Evolutionary conservation across 2,797 vertebrate species (phyloP), one percentile per base, ranked within the genome.

Genomic region (Clamator glandarius): DNA sequence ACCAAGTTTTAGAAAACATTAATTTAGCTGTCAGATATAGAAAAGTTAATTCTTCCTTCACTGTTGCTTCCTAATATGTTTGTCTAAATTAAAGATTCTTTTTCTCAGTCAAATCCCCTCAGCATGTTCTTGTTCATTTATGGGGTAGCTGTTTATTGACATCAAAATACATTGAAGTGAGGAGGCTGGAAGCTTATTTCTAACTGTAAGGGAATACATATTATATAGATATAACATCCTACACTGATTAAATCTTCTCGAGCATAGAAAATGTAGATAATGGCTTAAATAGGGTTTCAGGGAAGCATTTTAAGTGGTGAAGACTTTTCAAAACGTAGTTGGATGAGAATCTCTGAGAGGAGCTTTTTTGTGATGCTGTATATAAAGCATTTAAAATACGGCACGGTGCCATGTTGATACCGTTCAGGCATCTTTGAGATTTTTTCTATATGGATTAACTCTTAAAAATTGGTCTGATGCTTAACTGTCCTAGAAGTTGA

Each of bases 1-100:
- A 64, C 17, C 14, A 36, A 70, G 74, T 88, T 95, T 92, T 68
- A 73, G 54, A 91, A 96, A 91, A 84, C 66, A 80, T 70, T 92
- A 1, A 75, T 92, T 89, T 88, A 90, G 39, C 66, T 94, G 87
- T 85, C 87, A 87, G 42, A 16, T 55, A 66, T 6, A 63, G 63
- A 84, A 64, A 59, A 62, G 35, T 55, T 62, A 84, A 35, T 93
- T 95, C n/a, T 89, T 79, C 9, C 36, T 81, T 92, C 36, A 19
- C 62, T 87, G 63, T 82, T 90, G 42, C 42, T 80, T 66, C 62
- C n/a, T 72, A 66, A 75, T 83, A 23, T 66, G 31, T 78, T 94
- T 89, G 35, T 83, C 64, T 95, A 87, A 87, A 88, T 72, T 62
- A 80, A 93, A 85, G 36, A 63, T 78, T 54, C 25, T 41, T 92